phyloP scores from a whole-genome alignment of 2,113 vertebrate species.

The Pantherophis guttatus region DNA sequence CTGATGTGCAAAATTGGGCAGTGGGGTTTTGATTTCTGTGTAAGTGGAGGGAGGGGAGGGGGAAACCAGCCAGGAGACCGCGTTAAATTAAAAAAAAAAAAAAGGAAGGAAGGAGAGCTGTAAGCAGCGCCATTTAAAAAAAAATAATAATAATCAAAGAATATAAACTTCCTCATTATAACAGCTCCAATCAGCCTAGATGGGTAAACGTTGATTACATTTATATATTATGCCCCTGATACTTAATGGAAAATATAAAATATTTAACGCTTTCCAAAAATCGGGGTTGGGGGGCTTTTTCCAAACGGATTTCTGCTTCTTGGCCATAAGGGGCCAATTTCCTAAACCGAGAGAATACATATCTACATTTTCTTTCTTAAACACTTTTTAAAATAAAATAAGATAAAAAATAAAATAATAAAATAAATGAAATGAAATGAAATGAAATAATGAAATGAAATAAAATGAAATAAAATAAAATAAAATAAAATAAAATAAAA shows the following conservation, averaged over 20 bases:
- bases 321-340: slow-evolving; percentile 54
- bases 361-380: slow-evolving; percentile 36
- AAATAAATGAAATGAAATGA: too few species aligned
- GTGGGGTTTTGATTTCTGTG: slow-evolving; percentile 35
- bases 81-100: not conserved
- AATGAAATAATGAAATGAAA: too few species aligned
- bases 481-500: too few species aligned
- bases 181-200: slow-evolving; percentile 28
- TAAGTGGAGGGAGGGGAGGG: not conserved
- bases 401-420: too few species aligned
- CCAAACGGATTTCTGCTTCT: slow-evolving; percentile 56
- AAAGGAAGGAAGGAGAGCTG: not conserved
- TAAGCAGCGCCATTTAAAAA: slow-evolving; percentile 9
- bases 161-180: not conserved
- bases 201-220: slow-evolving; percentile 25
- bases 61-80: slow-evolving; percentile 17
- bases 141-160: not conserved
- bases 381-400: not conserved
- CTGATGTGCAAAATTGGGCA: not conserved
- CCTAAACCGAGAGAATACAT: slow-evolving; percentile 45
- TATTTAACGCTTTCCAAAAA: slow-evolving; percentile 54
- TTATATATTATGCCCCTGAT: slow-evolving; percentile 27
- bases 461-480: too few species aligned
- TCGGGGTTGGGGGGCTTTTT: slow-evolving; percentile 44
- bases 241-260: slow-evolving; percentile 54